A percentile compares a stretch with the other conserved stretches of the same genome.
Evolutionary conservation across 1,140 invertebrate species (phyloP).

Genomic region (Platorchestia sp.): DNA sequence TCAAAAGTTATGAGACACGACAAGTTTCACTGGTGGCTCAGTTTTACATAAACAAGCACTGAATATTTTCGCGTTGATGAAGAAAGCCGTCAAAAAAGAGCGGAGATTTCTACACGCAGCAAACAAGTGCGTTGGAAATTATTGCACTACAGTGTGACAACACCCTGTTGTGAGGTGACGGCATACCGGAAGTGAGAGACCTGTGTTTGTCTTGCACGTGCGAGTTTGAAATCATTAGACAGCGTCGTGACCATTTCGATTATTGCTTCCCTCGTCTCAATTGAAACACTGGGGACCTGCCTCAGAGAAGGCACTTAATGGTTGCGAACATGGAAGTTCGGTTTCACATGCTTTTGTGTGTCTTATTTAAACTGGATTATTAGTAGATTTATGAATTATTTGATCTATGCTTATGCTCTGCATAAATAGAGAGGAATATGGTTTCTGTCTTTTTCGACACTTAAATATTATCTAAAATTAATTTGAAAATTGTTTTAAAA

Average conservation of each 20-base stretch:
- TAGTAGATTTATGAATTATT: too few relatives aligned
- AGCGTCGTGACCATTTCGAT: conserved; percentile 8
- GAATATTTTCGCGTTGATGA: not conserved
- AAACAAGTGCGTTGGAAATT: not conserved
- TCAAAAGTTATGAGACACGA: too few relatives aligned
- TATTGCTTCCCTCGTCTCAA: not conserved
- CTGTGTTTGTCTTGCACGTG: not conserved
- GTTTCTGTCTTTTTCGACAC: too few relatives aligned
- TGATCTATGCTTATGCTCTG: too few relatives aligned
- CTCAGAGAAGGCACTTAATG: not conserved
- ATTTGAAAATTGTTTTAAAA: too few relatives aligned
- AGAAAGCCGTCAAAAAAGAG: not conserved
- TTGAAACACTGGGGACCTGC: not conserved
- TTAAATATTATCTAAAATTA: too few relatives aligned
- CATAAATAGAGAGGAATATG: too few relatives aligned
- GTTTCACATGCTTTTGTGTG: not conserved
- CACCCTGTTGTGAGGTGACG: not conserved
- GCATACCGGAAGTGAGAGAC: not conserved
- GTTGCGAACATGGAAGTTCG: not conserved
- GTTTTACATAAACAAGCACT: not conserved
- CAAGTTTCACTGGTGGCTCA: too few relatives aligned
- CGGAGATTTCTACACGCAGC: too few relatives aligned
- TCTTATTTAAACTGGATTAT: too few relatives aligned
- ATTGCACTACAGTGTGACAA: too few relatives aligned
- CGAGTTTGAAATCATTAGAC: not conserved